Evolutionary conservation across 2,888 invertebrate genomes (phyloP).

Genomic region (Phrixothrix hirtus): DNA sequence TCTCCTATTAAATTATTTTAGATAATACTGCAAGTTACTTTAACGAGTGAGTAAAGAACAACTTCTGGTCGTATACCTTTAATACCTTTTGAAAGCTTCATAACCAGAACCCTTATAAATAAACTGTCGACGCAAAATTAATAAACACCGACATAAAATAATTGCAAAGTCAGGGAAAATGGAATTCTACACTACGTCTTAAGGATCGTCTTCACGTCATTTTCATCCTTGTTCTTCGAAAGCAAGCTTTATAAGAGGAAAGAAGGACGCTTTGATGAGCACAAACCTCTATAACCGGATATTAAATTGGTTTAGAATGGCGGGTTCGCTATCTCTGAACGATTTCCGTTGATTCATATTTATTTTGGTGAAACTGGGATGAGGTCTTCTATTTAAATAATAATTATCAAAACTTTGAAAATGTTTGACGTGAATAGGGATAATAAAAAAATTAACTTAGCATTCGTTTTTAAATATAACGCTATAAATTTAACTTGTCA

Average conservation of each 20-base stretch:
- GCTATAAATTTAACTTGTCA: neutral
- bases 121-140: conserved; percentile 33
- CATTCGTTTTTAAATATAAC: neutral
- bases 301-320: conserved; percentile 47
- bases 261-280: conserved; percentile 14
- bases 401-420: neutral
- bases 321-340: conserved; percentile 41
- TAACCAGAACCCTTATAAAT: conserved; percentile 28
- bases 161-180: conserved; percentile 34
- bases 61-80: conserved; percentile 2
- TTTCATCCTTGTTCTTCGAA: conserved; percentile 16
- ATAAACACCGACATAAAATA: conserved; percentile 37
- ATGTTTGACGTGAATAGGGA: conserved; percentile 4
- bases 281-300: conserved; percentile 40
- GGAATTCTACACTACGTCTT: conserved; percentile 29
- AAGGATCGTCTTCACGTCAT: conserved; percentile 16
- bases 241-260: conserved; percentile 1
- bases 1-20: no score
- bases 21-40: no score
- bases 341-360: conserved; percentile 40
- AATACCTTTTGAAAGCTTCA: conserved; percentile 14
- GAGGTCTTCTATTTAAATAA: conserved; percentile 13
- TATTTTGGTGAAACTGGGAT: conserved; percentile 27
- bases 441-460: neutral
- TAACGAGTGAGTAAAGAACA: no score